Evolutionary conservation across 2,888 invertebrate species (phyloP).

Genomic region (Lasioglossum figueresi): DNA sequence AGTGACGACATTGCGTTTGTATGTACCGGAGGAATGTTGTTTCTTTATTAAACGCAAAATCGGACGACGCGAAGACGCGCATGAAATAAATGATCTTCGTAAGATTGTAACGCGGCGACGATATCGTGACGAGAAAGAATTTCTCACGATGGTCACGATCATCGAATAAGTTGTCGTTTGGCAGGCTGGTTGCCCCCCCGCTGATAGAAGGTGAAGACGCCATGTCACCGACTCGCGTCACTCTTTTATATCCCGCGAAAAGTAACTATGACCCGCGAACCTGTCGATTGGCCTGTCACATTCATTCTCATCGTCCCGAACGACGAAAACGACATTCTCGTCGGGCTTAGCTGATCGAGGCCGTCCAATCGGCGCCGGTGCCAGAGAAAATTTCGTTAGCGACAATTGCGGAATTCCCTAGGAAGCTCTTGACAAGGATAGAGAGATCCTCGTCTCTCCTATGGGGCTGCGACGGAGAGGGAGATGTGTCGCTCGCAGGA

Average conservation of each 20-base stretch:
- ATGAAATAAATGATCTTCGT: not conserved
- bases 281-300: conserved; percentile 69
- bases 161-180: conserved; percentile 50
- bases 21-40: not conserved
- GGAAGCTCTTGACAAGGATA: too few species aligned
- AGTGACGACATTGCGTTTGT: not conserved
- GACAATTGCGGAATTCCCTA: too few species aligned
- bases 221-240: conserved; percentile 46
- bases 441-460: too few species aligned
- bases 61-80: not conserved
- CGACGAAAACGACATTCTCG: conserved; percentile 28
- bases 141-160: not conserved
- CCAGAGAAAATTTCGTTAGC: too few species aligned
- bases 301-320: conserved; percentile 68
- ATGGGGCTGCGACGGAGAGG: too few species aligned
- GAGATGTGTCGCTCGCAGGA: too few species aligned
- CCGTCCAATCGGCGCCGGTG: conserved; percentile 16
- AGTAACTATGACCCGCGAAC: conserved; percentile 65
- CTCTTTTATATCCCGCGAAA: conserved; percentile 57
- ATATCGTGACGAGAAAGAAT: not conserved
- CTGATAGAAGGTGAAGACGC: conserved; percentile 65
- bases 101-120: not conserved
- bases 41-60: not conserved
- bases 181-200: conserved; percentile 61
- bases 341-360: conserved; percentile 5